Conservation (phyloP, 2,888 invertebrate genomes). For the Leucozona laternaria region DNA sequence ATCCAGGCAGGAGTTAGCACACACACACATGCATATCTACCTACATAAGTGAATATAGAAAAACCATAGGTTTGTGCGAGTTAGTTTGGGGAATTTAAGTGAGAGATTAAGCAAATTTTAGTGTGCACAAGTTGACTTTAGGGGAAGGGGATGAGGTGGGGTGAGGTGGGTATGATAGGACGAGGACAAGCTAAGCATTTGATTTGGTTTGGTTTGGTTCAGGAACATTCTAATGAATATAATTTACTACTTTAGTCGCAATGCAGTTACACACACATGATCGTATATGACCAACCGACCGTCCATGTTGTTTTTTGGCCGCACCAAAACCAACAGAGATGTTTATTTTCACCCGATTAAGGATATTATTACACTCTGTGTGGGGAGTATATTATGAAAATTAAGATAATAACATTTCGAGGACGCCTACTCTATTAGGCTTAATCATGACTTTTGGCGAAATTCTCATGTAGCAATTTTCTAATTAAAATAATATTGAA, state of each 20-base stretch:
- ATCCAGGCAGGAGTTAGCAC: neutral
- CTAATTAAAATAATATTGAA: neutral
- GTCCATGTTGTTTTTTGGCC: constrained; percentile 35
- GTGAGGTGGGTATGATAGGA: no score
- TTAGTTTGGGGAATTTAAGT: constrained; percentile 66
- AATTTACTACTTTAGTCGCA: constrained; percentile 69
- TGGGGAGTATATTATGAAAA: no score
- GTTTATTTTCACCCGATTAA: constrained; percentile 39
- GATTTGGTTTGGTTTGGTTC: no score
- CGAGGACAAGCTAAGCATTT: neutral
- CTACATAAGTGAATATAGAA: neutral
- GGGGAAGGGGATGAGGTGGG: neutral
- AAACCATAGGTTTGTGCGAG: constrained; percentile 25
- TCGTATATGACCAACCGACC: neutral
- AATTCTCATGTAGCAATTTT: neutral
- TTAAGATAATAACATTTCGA: no score
- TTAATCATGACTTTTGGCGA: neutral
- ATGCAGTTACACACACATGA: constrained; percentile 51
- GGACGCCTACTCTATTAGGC: no score
- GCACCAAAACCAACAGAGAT: constrained; percentile 32
- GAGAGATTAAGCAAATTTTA: constrained; percentile 71
- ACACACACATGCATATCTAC: neutral
- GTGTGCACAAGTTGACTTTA: constrained; percentile 31
- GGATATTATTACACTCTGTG: neutral
- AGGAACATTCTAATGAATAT: constrained; percentile 56